Base-by-base conservation (phyloP, 2,888 invertebrate species). In the Cosmia trapezina region DNA sequence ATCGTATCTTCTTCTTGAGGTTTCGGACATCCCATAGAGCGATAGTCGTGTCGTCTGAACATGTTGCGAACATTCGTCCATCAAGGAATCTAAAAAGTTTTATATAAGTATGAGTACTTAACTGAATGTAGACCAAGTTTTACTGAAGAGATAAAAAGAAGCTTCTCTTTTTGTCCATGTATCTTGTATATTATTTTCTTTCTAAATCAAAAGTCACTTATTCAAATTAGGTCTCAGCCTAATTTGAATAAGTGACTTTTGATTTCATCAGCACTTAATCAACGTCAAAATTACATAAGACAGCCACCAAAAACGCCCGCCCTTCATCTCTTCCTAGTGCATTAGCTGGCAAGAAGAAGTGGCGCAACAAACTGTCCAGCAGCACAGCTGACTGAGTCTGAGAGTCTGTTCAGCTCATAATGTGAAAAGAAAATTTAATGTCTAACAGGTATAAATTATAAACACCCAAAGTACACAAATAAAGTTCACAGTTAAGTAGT, bases 21-120 rank as follows among this genome's bases (percentile, higher is more conserved):
- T 98, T 98, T 69, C 99, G 96, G n/a, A 98, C 97, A 92, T 99
- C 99, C 99, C 99, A 99, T 63, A 99, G 92, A 49, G 98, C 98
- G 62, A 99, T 98, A 7, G 99, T 98, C 22, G 98, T 98, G 92
- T 99, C 99, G 91, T 99, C 99, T 0, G 99, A 99, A 90, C 99
- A 99, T 0, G 99, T 98, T 0, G 99, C 99, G 95, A 99, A 99
- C 93, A 98, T 97, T 73, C 98, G 96, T 64, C 97, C 97, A 92
- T 99, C 98, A 78, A 99, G 95, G 95, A 99, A 99, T 93, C 99
- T 99, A 91, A 43, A 88, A 65, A 59, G 37, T 33, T 61, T 47
- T 12, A 19, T 17, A 11, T 56, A 2, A 2, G 3, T 28, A 28
- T 28, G 28, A 28, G 28, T 28, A 28, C 28, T 2, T 8, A 22